Evolutionary conservation across 92 coral and sea anemone species (phyloP).

Genomic region (Siderastrea siderea): DNA sequence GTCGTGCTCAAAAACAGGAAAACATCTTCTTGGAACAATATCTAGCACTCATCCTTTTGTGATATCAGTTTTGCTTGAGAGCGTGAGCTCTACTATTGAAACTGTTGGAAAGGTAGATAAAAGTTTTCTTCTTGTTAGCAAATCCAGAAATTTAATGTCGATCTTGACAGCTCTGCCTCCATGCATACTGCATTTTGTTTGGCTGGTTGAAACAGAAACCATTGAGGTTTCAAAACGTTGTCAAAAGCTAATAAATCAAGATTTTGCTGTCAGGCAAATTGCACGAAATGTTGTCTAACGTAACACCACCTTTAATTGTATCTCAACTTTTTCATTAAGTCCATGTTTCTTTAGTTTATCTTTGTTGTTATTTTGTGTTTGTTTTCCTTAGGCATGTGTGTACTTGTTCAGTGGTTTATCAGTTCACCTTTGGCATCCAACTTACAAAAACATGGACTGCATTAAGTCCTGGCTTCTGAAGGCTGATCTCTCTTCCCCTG

Average conservation of each 20-base stretch:
- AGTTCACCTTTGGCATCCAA: constrained; percentile 88
- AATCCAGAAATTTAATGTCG: not conserved
- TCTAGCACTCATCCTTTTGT: constrained; percentile 87
- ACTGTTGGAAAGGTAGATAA: constrained; percentile 85
- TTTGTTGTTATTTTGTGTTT: not conserved
- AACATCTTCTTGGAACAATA: constrained; percentile 90
- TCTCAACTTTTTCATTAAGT: not conserved
- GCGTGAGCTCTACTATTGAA: constrained; percentile 77
- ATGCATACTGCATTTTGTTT: too few relatives aligned
- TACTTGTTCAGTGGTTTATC: constrained; percentile 93
- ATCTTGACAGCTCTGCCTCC: too few relatives aligned
- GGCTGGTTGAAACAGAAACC: too few relatives aligned
- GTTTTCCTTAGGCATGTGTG: constrained; percentile 77
- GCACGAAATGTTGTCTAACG: too few relatives aligned
- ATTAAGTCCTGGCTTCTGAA: constrained; percentile 93
- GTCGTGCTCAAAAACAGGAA: constrained; percentile 93
- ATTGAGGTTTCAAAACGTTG: not conserved
- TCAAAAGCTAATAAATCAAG: too few relatives aligned
- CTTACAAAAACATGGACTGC: constrained; percentile 82
- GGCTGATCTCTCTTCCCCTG: constrained; percentile 90
- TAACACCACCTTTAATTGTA: not conserved
- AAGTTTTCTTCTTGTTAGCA: not conserved
- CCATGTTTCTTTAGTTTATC: not conserved
- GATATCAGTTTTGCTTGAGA: constrained; percentile 83
- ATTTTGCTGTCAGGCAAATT: too few relatives aligned